Conservation (phyloP, 2,888 invertebrate genomes). For the Lasioglossum marginatum region DNA sequence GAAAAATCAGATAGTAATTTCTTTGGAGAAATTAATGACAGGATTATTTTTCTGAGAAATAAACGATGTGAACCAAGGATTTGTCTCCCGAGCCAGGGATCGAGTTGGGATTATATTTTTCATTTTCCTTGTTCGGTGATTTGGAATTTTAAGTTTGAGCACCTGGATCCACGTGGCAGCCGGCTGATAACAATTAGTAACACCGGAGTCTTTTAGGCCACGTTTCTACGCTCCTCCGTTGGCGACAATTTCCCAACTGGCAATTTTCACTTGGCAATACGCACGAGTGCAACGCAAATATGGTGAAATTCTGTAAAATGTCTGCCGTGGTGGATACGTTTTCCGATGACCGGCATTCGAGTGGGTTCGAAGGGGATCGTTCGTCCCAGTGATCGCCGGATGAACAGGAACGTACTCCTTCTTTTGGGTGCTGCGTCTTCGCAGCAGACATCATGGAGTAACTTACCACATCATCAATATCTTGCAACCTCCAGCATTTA, state of each 20-base stretch:
- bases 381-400: constrained; percentile 2
- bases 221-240: constrained; percentile 17
- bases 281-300: constrained; percentile 55
- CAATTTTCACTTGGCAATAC: constrained; percentile 49
- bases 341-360: constrained; percentile 30
- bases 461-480: background rate
- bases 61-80: constrained; percentile 67
- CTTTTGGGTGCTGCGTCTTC: background rate
- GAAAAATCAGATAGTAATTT: background rate
- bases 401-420: background rate
- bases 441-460: background rate
- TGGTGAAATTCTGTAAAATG: constrained; percentile 51
- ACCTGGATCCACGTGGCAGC: constrained; percentile 11
- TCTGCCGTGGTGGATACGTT: constrained; percentile 36
- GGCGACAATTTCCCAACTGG: constrained; percentile 33
- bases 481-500: background rate
- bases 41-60: background rate
- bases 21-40: background rate
- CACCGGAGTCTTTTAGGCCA: constrained; percentile 33
- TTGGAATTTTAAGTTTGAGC: constrained; percentile 75
- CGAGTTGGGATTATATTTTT: constrained; percentile 38
- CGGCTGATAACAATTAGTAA: constrained; percentile 58
- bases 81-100: constrained; percentile 69
- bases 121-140: constrained; percentile 75
- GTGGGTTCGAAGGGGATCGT: constrained; percentile 9